Evolutionary conservation across 2,113 vertebrate genomes (phyloP).

Genomic region (Miniopterus natalensis): DNA sequence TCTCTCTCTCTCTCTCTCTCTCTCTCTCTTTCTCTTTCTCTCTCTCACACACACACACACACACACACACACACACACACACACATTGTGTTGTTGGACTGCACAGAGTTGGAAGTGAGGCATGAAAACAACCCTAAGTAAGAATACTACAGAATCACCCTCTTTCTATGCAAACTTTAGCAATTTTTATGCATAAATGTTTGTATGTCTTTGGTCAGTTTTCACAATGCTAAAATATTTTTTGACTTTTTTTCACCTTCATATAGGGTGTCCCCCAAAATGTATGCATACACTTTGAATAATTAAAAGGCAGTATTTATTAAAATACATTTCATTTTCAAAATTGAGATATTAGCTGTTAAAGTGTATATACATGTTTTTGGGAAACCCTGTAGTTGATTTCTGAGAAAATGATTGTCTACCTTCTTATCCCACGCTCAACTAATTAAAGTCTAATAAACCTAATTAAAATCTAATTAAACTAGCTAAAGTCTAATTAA

Average conservation of each 20-base stretch:
- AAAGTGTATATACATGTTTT: too few relatives aligned
- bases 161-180: background rate
- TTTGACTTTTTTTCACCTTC: background rate
- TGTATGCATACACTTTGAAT: too few relatives aligned
- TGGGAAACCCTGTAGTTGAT: background rate
- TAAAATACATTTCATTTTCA: too few relatives aligned
- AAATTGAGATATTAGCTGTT: too few relatives aligned
- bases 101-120: background rate
- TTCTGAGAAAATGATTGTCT: background rate
- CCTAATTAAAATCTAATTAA: constrained; percentile 27
- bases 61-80: background rate
- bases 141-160: background rate
- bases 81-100: background rate
- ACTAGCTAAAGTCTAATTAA: background rate
- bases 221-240: background rate
- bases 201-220: background rate
- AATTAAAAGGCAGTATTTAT: too few relatives aligned
- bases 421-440: background rate
- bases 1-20: too few relatives aligned
- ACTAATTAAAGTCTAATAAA: background rate
- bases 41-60: background rate
- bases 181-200: background rate
- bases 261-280: background rate
- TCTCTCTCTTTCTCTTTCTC: too few relatives aligned
- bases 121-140: background rate